Conservation (phyloP, 2,797 vertebrate genomes). For the Squalus acanthias region DNA sequence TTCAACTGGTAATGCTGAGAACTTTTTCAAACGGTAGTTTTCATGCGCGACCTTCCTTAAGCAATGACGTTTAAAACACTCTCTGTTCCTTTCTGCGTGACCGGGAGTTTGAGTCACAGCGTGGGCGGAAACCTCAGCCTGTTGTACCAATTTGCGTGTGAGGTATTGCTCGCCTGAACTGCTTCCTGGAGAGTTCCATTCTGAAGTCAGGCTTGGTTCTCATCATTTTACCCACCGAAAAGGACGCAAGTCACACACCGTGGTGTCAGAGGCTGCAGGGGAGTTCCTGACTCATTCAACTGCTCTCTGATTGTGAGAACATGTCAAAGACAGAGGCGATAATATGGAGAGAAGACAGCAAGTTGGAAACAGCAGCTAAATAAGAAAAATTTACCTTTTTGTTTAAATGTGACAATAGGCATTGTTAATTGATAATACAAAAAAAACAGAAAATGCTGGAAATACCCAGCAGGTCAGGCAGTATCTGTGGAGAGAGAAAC, state of each 20-base stretch:
- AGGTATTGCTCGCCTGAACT: background rate
- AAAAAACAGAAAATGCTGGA: too few relatives aligned
- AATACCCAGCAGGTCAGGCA: too few relatives aligned
- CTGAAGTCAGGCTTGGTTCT: background rate
- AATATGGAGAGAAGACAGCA: background rate
- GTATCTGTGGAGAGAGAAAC: too few relatives aligned
- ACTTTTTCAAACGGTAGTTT: background rate
- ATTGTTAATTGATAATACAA: background rate
- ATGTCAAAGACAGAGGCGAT: background rate
- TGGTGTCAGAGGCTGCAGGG: background rate
- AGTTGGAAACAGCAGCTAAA: background rate
- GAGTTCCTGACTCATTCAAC: background rate
- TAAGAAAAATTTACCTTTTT: background rate
- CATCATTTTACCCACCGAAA: background rate
- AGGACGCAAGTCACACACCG: background rate
- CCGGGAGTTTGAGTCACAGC: background rate
- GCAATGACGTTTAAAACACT: background rate
- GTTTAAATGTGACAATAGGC: background rate
- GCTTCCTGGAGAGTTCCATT: background rate
- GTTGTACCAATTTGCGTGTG: background rate
- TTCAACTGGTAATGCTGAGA: background rate
- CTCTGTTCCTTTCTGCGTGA: background rate
- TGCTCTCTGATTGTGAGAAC: background rate
- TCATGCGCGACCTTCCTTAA: background rate
- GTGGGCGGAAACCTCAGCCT: background rate